A percentile compares a stretch with the other conserved stretches of the same genome.
Conservation (phyloP, 2,113 vertebrate genomes). For the Phrynocephalus versicolor region DNA sequence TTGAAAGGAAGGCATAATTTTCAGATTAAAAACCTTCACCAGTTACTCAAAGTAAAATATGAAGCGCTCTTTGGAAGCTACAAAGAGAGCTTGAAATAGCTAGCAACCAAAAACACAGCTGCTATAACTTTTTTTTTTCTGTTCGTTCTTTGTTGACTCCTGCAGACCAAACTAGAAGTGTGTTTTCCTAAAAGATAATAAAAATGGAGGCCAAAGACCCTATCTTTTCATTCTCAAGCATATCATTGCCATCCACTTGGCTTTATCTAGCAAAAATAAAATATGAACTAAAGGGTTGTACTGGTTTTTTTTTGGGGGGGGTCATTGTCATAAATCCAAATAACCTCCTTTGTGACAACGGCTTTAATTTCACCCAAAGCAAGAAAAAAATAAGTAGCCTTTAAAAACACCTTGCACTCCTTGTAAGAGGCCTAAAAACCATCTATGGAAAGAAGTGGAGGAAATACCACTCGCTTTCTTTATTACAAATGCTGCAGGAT, state of each 20-base stretch:
- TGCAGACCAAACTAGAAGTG: conserved; percentile 25
- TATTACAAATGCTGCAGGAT: not conserved
- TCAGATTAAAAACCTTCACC: not conserved
- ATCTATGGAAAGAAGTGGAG: not conserved
- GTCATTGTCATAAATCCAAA: conserved; percentile 13
- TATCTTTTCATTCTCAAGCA: conserved; percentile 50
- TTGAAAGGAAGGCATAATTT: not conserved
- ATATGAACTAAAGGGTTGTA: conserved; percentile 13
- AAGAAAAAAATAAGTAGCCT: not conserved
- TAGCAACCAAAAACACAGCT: not conserved
- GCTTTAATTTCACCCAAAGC: not conserved
- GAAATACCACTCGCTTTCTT: not conserved
- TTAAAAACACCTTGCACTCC: not conserved
- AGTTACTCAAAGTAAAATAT: not conserved
- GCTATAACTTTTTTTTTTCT: too few species aligned
- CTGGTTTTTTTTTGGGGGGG: too few species aligned
- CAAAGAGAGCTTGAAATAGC: not conserved
- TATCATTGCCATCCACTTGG: conserved; percentile 48
- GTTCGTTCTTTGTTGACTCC: not conserved
- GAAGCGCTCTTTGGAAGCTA: not conserved
- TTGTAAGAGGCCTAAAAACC: not conserved
- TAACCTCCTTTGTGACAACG: not conserved
- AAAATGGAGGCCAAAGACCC: conserved; percentile 41
- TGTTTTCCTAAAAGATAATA: not conserved
- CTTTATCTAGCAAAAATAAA: conserved; percentile 58